phyloP scores from a whole-genome alignment of 2,113 vertebrate genomes.

The Sphaerodactylus townsendi region DNA sequence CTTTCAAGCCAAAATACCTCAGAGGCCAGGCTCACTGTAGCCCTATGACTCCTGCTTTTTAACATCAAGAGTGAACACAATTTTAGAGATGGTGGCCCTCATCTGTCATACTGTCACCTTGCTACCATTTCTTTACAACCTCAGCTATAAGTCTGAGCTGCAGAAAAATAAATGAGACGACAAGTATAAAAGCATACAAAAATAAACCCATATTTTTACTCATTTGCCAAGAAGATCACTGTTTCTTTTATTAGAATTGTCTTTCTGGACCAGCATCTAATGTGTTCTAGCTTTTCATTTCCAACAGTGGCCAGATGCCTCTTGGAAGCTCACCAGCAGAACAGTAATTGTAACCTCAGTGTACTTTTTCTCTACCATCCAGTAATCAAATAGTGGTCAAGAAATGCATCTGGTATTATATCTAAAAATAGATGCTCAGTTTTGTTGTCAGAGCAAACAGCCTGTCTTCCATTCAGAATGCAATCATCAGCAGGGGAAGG shows the following conservation, averaged over 20 bases:
- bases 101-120: slow-evolving; percentile 51
- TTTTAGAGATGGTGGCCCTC: slow-evolving; percentile 18
- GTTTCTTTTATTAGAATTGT: neutral
- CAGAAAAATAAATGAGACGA: slow-evolving; percentile 15
- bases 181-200: slow-evolving; percentile 19
- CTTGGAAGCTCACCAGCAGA: neutral
- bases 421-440: neutral
- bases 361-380: neutral
- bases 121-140: slow-evolving; percentile 18
- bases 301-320: neutral
- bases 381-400: neutral
- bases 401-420: neutral
- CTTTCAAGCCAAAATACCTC: slow-evolving; percentile 5
- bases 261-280: neutral
- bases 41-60: slow-evolving; percentile 35
- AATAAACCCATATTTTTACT: neutral
- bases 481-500: too few species aligned
- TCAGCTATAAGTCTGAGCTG: slow-evolving; percentile 25
- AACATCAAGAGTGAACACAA: slow-evolving; percentile 12
- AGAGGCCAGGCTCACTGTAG: neutral
- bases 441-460: neutral
- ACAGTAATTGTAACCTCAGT: neutral
- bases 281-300: neutral
- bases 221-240: neutral
- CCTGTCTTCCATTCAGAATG: too few species aligned